Evolutionary conservation across 2,113 vertebrate species (phyloP), one percentile per base, ranked within the genome.

Genomic region (Solenodon paradoxus): DNA sequence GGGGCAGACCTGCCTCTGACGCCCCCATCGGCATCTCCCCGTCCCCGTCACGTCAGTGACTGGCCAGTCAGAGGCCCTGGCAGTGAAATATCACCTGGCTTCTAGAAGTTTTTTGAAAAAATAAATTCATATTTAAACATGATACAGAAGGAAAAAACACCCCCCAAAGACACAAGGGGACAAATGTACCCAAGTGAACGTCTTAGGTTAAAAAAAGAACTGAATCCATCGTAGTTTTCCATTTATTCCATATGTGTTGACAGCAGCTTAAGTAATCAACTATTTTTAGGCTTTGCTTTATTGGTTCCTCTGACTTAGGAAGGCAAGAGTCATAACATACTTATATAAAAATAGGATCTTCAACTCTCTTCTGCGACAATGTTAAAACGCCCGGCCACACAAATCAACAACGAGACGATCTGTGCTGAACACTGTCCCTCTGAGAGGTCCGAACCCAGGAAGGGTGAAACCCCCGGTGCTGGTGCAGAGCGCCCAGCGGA

Each of bases 321-420:
- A 92, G 92, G 75, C 9, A 32, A 80, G 35, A 32, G 3, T 35
- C 84, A 64, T 69, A 61, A 63, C 55, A 77, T 40, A 84, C 71
- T 32, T 93, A 80, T 47, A 49, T 90, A 90, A 95, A 97, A 93
- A 77, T 75, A 81, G 32, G 32, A 45, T 51, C 42, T 75, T 83
- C 0, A 1, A 26, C n/a, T 17, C 74, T 89, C 55, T 78, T 81
- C 69, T 78, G 59, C 1, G 4, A 72, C 32, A 47, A 45, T 10
- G 51, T 75, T 51, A 74, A 83, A 93, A 32, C 20, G 53, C 4
- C 32, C 17, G 49, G 68, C 40, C 26, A 53, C 3, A 75, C 35
- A 87, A 75, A 79, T 53, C 53, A 38, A 55, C 53, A 38, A 32
- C 55, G 45, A 69, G 59, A 45, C 72, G 16, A 74, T 2, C 1